phyloP scores from a whole-genome alignment of 1,140 invertebrate species.

The Drosophila fuyamai region DNA sequence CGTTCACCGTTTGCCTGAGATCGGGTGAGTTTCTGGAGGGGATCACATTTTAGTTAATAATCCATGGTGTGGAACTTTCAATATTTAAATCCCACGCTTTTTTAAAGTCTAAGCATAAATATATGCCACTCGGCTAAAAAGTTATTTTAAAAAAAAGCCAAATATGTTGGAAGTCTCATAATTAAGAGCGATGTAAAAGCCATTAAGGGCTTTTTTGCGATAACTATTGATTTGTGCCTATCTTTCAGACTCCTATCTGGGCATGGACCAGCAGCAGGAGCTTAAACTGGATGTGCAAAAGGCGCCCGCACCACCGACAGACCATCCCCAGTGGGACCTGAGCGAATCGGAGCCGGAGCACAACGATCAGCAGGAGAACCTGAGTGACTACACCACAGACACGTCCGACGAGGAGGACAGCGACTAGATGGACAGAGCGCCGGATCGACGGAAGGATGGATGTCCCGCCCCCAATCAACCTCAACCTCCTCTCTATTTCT shows the following conservation, averaged over 20 bases:
- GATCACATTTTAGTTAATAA: not conserved
- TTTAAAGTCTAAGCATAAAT: no score
- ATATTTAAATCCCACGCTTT: no score
- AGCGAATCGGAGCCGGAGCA: constrained; percentile 96
- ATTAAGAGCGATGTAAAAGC: no score
- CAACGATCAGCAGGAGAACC: constrained; percentile 87
- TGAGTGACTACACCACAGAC: constrained; percentile 88
- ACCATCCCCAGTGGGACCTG: constrained; percentile 98
- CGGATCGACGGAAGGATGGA: constrained; percentile 2
- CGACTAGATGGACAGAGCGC: constrained; percentile 52
- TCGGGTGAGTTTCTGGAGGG: constrained; percentile 86
- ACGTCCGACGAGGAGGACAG: constrained; percentile 86
- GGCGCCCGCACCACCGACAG: constrained; percentile 94
- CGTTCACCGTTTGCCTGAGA: constrained; percentile 96
- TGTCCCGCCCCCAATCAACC: constrained; percentile 12
- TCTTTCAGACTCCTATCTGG: constrained; percentile 94
- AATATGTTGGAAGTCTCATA: no score
- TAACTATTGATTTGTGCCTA: not conserved
- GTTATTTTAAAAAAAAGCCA: no score
- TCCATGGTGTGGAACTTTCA: no score
- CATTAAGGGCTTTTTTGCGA: no score
- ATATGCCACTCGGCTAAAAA: no score
- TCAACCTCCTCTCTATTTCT: constrained; percentile 12
- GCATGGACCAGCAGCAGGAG: constrained; percentile 95
- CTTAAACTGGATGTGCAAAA: constrained; percentile 98